These are phyloP conservation scores for Drosophila greeni DNA, from an alignment of 2,888 invertebrate species.

Conservation along the genomic window DNA sequence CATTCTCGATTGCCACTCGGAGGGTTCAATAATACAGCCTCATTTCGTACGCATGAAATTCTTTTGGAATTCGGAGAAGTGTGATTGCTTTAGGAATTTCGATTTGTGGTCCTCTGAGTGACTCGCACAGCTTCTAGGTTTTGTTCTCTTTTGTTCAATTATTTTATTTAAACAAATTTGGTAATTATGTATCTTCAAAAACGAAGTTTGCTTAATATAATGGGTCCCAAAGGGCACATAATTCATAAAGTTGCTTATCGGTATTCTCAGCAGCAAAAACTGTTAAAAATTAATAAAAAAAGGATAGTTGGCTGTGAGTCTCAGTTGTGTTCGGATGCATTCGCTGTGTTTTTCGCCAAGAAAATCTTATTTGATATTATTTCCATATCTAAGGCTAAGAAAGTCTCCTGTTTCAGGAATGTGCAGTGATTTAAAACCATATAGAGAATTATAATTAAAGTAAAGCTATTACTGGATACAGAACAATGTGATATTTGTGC, in stretches of 20 bases:
- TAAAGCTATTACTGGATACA: background rate
- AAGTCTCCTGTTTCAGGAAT: too few relatives aligned
- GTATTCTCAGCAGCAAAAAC: too few relatives aligned
- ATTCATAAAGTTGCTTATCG: background rate
- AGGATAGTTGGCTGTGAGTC: too few relatives aligned
- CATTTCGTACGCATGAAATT: constrained; percentile 10
- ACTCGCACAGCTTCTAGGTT: background rate
- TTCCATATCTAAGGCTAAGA: too few relatives aligned
- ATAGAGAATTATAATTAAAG: background rate
- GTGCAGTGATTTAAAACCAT: too few relatives aligned
- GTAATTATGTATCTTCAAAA: background rate
- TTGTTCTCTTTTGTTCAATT: background rate
- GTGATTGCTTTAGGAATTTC: background rate
- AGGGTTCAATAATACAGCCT: constrained; percentile 8
- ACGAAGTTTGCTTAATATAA: background rate
- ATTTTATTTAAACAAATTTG: background rate
- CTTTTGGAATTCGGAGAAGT: background rate
- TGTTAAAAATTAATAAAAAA: too few relatives aligned
- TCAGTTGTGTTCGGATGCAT: too few relatives aligned
- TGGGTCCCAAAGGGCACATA: background rate
- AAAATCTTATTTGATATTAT: too few relatives aligned
- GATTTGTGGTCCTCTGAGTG: background rate
- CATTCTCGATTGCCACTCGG: constrained; percentile 19
- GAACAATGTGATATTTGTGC: background rate
- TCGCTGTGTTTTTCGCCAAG: too few relatives aligned